Base-by-base conservation (phyloP, 2,797 vertebrate species). In the Lacerta bilineata region DNA sequence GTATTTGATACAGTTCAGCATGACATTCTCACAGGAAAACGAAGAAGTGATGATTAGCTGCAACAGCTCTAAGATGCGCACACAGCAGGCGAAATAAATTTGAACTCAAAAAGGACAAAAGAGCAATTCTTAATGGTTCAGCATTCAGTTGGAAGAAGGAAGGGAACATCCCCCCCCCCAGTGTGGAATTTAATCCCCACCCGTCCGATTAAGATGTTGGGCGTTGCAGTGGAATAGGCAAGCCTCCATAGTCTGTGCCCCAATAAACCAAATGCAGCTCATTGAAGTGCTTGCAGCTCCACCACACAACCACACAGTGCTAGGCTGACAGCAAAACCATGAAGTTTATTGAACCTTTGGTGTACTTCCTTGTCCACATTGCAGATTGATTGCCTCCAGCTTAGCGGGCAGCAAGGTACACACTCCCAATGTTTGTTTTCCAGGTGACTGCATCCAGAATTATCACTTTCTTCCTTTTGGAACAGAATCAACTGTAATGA, bases 1-100 rank as follows among this genome's bases (percentile, higher is more conserved):
- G 33, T 86, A 91, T 95, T 92, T 78, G 89, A 86, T 88, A 87
- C 81, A 77, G 93, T 93, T 95, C 90, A 87, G 89, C 92, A 91
- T 86, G 79, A 90, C n/a, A 86, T 91, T 92, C 71, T 95, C 41
- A 68, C 68, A 89, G 91, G 61, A 2, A 93, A 93, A 86, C 71
- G 76, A 75, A 88, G 27, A 93, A 91, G 90, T 84, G 33, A 27
- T 94, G 82, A 91, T 93, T 90, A 88, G 91, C 91, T 85, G 3
- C 1, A 90, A 82, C 64, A 81, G 55, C 9, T 88, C 6, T n/a
- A 88, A 91, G 85, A 80, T 71, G 91, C 86, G 50, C 75, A 88
- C 9, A 74, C 61, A 50, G 13, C 0, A 79, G 11, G 69, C 61
- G 1, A 84, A 80, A 43, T 41, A 75, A 46, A 61, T 78, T 20